Evolutionary conservation across 1,140 invertebrate species (phyloP), one percentile per base, ranked within the genome.

Genomic region (Carposina sasakii): DNA sequence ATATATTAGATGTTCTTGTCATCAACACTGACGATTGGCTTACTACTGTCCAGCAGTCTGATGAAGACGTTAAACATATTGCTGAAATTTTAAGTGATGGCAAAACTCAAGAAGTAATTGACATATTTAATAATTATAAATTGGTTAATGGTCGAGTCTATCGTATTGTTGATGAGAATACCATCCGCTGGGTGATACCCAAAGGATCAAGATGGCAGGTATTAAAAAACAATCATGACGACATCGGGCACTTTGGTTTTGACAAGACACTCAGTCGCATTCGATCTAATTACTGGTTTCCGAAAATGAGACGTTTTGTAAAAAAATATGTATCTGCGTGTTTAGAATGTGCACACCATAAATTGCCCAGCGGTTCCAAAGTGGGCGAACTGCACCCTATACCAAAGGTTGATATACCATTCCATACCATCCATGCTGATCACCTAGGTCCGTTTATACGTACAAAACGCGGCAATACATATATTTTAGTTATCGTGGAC

Each of bases 211-310:
- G 36, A 13, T 24, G 48, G 55, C 0, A 28, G 49, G 15, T 43
- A 26, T 43, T 16, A 17, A 46, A 22, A 31, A 46, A 12, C 2
- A 33, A 46, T 13, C 47, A 48, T 34, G 22, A 49, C 44, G 30
- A 56, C 40, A 12, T 43, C 34, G 26, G 49, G 6, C 23, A 51
- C 20, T 39, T 45, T 42, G 28, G 48, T 34, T 51, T 37, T 45
- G 28, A 51, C 17, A 20, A 57, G 41, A 20, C 39, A 20, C 16
- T 42, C 10, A 22, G 12, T 3, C 20, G 39, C 4, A 41, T 41
- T 10, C 20, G 15, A 6, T 3, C 39, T 12, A 41, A 10, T n/a
- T 41, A 41, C 13, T 41, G 39, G 39, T 41, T 41, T 16, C 39
- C 39, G 2, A 41, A 34, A 21, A 9, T 39, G 9, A 9, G 36